phyloP scores from a whole-genome alignment of 2,797 vertebrate genomes.

The Pseudomugil tenellus region DNA sequence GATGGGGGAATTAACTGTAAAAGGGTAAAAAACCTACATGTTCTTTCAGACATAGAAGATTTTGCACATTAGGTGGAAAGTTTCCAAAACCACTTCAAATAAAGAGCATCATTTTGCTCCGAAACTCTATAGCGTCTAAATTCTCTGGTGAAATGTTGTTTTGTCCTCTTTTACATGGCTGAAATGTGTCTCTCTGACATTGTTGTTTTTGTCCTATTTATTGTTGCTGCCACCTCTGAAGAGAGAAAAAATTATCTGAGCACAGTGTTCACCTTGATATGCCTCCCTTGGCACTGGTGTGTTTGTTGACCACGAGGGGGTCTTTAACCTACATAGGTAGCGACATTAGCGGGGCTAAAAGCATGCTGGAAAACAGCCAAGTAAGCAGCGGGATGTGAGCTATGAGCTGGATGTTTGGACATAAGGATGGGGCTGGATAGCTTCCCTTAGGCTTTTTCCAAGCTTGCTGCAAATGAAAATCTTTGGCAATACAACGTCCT shows the following conservation, averaged over 20 bases:
- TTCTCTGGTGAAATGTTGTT: conserved; percentile 10
- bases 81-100: neutral
- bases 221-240: conserved; percentile 34
- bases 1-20: conserved; percentile 48
- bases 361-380: conserved; percentile 75
- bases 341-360: conserved; percentile 78
- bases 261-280: conserved; percentile 74
- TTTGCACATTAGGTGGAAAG: neutral
- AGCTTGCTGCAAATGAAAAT: conserved; percentile 64
- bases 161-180: conserved; percentile 10
- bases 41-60: neutral
- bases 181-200: conserved; percentile 45
- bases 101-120: neutral
- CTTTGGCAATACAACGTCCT: conserved; percentile 40
- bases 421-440: conserved; percentile 21
- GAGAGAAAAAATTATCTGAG: conserved; percentile 29
- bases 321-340: conserved; percentile 84
- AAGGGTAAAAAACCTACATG: conserved; percentile 9
- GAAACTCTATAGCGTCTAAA: neutral
- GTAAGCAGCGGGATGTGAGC: conserved; percentile 71
- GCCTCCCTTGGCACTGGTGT: conserved; percentile 69
- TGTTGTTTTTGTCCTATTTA: conserved; percentile 64
- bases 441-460: conserved; percentile 61
- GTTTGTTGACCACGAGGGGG: conserved; percentile 75
- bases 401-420: conserved; percentile 67